A percentile compares a stretch with the other conserved stretches of the same genome.
Evolutionary conservation across 2,888 invertebrate species (phyloP).

Genomic region (Tenthredo mesomela): DNA sequence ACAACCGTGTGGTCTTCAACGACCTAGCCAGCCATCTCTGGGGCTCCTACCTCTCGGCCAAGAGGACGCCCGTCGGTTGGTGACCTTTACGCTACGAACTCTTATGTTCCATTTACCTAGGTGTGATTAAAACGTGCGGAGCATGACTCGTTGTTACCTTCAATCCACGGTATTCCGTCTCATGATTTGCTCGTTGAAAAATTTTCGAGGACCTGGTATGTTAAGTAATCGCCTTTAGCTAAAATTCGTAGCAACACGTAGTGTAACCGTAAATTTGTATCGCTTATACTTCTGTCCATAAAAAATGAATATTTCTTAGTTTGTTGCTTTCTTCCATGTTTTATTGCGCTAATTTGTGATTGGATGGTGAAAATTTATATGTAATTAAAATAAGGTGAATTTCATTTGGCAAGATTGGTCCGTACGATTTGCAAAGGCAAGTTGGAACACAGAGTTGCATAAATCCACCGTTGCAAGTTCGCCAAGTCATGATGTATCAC

Average conservation of each 20-base stretch:
- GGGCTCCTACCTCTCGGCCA: constrained; percentile 53
- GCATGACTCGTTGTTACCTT: constrained; percentile 10
- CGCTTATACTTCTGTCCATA: neutral
- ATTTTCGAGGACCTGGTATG: neutral
- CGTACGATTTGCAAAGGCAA: constrained; percentile 57
- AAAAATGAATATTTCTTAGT: neutral
- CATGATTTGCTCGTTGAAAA: neutral
- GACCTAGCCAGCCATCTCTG: constrained; percentile 57
- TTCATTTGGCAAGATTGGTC: constrained; percentile 42
- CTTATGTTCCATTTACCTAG: constrained; percentile 59
- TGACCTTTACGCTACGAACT: constrained; percentile 68
- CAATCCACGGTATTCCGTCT: neutral
- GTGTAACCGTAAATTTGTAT: neutral
- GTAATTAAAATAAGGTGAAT: neutral
- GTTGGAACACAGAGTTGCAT: constrained; percentile 48
- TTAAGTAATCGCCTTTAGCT: neutral
- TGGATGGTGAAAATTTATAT: neutral
- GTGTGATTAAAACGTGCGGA: constrained; percentile 10
- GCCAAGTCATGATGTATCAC: constrained; percentile 53
- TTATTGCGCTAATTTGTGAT: neutral
- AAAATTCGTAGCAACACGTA: neutral
- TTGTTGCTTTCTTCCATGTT: neutral
- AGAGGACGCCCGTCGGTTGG: constrained; percentile 62
- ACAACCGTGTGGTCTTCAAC: constrained; percentile 66
- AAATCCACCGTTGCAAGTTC: constrained; percentile 16